phyloP scores from a whole-genome alignment of 2,797 vertebrate species.

The Macropus fuliginosus region DNA sequence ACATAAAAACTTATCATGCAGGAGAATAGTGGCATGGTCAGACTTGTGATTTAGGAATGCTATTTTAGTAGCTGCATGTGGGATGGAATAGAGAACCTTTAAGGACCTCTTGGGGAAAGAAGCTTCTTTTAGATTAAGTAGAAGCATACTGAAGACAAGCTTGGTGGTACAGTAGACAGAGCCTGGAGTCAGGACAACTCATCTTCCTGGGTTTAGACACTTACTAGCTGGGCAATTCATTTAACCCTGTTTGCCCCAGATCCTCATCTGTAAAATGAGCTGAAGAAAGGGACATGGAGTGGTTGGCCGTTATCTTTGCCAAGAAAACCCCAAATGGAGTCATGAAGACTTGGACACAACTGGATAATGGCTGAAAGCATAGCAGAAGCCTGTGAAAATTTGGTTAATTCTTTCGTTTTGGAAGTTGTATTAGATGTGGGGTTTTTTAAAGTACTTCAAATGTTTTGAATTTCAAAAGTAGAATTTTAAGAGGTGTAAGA shows the following conservation, averaged over 20 bases:
- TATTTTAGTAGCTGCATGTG: neutral
- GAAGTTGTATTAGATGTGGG: slow-evolving; percentile 9
- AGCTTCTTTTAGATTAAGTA: too few species aligned
- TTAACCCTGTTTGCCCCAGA: too few species aligned
- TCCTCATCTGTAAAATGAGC: neutral
- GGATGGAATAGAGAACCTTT: neutral
- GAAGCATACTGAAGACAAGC: too few species aligned
- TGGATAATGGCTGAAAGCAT: neutral
- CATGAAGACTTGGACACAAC: neutral
- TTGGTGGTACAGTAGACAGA: too few species aligned
- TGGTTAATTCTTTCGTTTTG: slow-evolving; percentile 27
- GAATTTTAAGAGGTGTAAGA: neutral
- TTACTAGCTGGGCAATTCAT: too few species aligned
- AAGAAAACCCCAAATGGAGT: neutral
- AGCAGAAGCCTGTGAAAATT: slow-evolving; percentile 17
- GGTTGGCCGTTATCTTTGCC: too few species aligned
- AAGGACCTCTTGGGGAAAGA: too few species aligned
- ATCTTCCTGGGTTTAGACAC: too few species aligned
- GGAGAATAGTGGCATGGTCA: neutral
- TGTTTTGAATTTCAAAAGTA: slow-evolving; percentile 49
- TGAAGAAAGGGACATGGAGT: neutral
- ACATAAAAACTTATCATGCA: neutral
- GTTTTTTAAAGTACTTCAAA: neutral
- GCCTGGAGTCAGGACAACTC: too few species aligned
- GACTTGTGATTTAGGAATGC: neutral